Conservation (phyloP, 2,888 invertebrate species). For the Campoplex nolae region DNA sequence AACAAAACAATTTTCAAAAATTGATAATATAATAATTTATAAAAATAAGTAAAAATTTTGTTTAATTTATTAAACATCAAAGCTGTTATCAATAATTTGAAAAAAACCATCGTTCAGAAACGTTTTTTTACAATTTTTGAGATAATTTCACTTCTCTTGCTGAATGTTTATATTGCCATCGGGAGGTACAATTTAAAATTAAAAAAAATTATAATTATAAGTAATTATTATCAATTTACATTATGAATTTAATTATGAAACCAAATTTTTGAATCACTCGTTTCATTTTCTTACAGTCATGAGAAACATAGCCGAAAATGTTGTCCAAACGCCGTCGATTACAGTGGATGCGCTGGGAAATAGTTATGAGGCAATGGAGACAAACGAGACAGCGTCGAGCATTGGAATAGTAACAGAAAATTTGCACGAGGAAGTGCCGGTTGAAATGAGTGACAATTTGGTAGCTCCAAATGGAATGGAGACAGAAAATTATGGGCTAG, state of each 20-base stretch:
- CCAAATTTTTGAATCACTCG: not conserved
- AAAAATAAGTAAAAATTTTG: not conserved
- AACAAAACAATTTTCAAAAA: not conserved
- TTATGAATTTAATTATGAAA: not conserved
- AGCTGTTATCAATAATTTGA: too few species aligned
- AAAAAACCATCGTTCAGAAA: too few species aligned
- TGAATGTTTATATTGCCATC: too few species aligned
- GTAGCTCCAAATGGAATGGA: slow-evolving; percentile 44
- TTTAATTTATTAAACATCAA: too few species aligned
- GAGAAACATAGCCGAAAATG: slow-evolving; percentile 66
- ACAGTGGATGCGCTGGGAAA: slow-evolving; percentile 48
- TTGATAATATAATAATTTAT: not conserved
- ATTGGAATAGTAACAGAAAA: slow-evolving; percentile 38
- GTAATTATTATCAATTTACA: not conserved
- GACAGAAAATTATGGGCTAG: slow-evolving; percentile 55
- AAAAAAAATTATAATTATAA: not conserved
- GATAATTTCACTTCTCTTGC: too few species aligned
- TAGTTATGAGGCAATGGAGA: slow-evolving; percentile 70
- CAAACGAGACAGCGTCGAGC: slow-evolving; percentile 45
- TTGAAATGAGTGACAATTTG: slow-evolving; percentile 44
- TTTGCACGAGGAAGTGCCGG: slow-evolving; percentile 47
- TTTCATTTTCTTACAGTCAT: slow-evolving; percentile 56
- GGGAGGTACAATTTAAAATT: too few species aligned
- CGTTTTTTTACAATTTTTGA: too few species aligned
- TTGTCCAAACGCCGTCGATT: slow-evolving; percentile 49